Evolutionary conservation across 2,113 vertebrate species (phyloP).

Genomic region (Heloderma charlesbogerti): DNA sequence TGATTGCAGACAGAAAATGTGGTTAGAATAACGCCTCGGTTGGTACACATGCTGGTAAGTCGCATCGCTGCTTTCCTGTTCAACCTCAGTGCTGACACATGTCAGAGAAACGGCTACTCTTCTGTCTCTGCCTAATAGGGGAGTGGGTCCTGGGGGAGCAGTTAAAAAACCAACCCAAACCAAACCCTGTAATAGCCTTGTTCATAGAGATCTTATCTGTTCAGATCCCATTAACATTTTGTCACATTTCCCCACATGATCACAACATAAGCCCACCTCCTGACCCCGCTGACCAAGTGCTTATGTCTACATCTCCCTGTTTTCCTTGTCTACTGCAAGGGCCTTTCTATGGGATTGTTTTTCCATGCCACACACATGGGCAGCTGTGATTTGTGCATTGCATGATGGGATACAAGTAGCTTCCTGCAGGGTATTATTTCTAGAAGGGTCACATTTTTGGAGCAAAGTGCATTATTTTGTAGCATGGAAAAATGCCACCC

Average conservation of each 20-base stretch:
- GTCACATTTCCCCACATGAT: background rate
- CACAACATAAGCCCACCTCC: background rate
- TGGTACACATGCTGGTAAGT: background rate
- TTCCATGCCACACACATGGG: background rate
- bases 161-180: conserved; percentile 11
- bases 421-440: background rate
- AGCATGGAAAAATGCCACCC: background rate
- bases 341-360: background rate
- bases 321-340: background rate
- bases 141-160: conserved; percentile 7
- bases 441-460: background rate
- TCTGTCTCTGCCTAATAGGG: conserved; percentile 34
- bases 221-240: conserved; percentile 6
- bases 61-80: conserved; percentile 16
- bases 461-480: background rate
- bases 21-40: background rate
- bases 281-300: background rate
- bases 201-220: conserved; percentile 20
- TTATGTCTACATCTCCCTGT: background rate
- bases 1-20: conserved; percentile 24
- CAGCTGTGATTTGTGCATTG: background rate
- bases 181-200: conserved; percentile 38
- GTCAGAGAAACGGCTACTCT: conserved; percentile 21
- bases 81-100: conserved; percentile 5
- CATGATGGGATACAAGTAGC: background rate